Evolutionary conservation across 2,797 vertebrate genomes (phyloP).

Genomic region (Lateolabrax maculatus): DNA sequence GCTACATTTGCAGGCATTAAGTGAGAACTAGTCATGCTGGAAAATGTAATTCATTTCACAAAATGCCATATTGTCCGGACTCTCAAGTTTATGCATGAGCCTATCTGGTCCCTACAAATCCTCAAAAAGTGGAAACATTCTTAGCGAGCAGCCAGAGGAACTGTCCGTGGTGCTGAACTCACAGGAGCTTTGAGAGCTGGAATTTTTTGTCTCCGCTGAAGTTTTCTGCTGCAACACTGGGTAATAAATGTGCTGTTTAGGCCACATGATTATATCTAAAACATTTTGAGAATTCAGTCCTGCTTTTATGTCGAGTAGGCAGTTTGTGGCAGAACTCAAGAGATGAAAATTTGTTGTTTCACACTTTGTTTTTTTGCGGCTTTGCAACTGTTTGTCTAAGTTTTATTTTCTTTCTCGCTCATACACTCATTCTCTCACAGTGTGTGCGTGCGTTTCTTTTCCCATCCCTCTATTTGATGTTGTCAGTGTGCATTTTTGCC

Average conservation of each 20-base stretch:
- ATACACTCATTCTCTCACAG: neutral
- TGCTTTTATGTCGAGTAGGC: conserved; percentile 47
- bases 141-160: conserved; percentile 47
- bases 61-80: conserved; percentile 65
- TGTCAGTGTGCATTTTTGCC: conserved; percentile 20
- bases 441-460: neutral
- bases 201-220: conserved; percentile 41
- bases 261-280: conserved; percentile 45
- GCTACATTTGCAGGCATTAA: conserved; percentile 64
- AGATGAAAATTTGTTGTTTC: conserved; percentile 38
- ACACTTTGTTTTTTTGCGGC: conserved; percentile 14
- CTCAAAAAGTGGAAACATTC: conserved; percentile 52
- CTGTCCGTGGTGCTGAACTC: conserved; percentile 74
- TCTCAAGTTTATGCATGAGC: conserved; percentile 55
- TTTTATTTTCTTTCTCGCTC: conserved; percentile 17
- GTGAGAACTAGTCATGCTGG: conserved; percentile 57
- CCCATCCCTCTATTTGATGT: conserved; percentile 1
- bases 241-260: conserved; percentile 56
- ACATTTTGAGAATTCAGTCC: conserved; percentile 28
- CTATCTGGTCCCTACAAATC: conserved; percentile 67
- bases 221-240: conserved; percentile 45
- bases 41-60: conserved; percentile 69
- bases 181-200: conserved; percentile 38
- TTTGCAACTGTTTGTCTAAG: conserved; percentile 20
- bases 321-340: conserved; percentile 44